A percentile compares a stretch with the other conserved stretches of the same genome.
phyloP scores from a whole-genome alignment of 2,113 vertebrate species.

The Lagopus muta region DNA sequence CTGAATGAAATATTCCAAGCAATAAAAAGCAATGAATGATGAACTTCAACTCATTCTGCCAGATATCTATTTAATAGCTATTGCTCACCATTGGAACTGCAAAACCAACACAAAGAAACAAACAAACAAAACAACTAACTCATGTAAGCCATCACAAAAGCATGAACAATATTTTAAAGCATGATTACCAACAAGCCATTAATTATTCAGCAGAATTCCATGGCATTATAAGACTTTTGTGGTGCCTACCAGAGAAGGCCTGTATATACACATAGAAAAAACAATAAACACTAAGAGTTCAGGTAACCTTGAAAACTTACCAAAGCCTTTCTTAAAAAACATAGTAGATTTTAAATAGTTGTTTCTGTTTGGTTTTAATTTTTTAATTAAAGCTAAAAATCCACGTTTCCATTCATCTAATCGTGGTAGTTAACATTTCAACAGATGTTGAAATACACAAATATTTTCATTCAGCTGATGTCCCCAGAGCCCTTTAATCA shows the following conservation, averaged over 20 bases:
- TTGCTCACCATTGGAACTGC: neutral
- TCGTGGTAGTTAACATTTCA: neutral
- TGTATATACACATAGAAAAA: neutral
- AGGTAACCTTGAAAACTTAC: neutral
- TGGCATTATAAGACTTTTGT: neutral
- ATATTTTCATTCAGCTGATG: neutral
- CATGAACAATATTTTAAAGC: neutral
- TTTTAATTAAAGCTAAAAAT: neutral
- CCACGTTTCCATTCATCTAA: neutral
- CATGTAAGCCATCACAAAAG: neutral
- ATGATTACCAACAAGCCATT: neutral
- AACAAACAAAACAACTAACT: neutral
- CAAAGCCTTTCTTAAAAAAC: neutral
- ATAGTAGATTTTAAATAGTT: neutral
- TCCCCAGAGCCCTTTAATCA: neutral
- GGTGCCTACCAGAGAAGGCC: neutral
- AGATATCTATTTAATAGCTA: neutral
- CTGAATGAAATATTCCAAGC: neutral
- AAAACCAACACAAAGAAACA: neutral
- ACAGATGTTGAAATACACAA: neutral
- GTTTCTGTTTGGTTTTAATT: no score
- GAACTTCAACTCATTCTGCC: neutral
- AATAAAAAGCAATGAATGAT: neutral
- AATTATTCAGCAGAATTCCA: neutral
- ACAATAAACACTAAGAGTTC: neutral